These are phyloP conservation scores for Cataglyphis albicans DNA, from an alignment of 2,888 invertebrate species.

Conservation along the genomic window DNA sequence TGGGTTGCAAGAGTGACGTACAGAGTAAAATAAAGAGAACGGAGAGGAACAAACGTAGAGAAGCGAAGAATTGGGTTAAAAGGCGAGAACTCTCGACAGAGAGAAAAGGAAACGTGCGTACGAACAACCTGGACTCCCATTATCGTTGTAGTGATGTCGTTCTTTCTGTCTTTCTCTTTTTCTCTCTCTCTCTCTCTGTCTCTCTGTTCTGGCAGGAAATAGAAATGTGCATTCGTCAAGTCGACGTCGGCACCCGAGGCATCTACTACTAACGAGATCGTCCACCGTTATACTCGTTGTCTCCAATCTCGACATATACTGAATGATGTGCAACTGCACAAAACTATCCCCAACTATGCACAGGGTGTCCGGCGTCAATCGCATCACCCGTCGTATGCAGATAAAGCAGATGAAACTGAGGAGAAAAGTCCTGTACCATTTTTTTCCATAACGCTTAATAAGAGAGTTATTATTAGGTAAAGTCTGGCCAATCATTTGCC, in stretches of 20 bases:
- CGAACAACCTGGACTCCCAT: constrained; percentile 43
- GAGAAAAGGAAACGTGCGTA: constrained; percentile 3
- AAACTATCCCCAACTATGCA: not conserved
- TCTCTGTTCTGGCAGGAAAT: constrained; percentile 46
- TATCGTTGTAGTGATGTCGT: constrained; percentile 5
- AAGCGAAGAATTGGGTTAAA: constrained; percentile 67
- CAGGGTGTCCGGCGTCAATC: no score
- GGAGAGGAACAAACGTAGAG: constrained; percentile 3
- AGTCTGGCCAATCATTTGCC: no score
- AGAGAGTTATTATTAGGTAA: no score
- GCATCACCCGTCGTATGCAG: no score
- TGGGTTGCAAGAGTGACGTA: constrained; percentile 51
- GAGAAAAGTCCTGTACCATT: no score
- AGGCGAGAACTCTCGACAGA: constrained; percentile 51
- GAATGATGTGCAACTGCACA: constrained; percentile 32
- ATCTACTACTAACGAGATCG: constrained; percentile 53
- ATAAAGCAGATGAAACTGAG: no score
- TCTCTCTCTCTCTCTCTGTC: not conserved
- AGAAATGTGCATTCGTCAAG: constrained; percentile 42
- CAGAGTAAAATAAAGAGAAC: constrained; percentile 25
- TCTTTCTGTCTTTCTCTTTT: not conserved
- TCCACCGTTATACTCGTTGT: constrained; percentile 51
- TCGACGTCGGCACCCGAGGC: constrained; percentile 14
- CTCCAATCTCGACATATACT: constrained; percentile 39
- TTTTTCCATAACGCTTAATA: no score